Percentiles rank a stretch among this genome's conserved stretches.
Conservation (phyloP, 2,113 vertebrate genomes). For the Hemiscyllium ocellatum region DNA sequence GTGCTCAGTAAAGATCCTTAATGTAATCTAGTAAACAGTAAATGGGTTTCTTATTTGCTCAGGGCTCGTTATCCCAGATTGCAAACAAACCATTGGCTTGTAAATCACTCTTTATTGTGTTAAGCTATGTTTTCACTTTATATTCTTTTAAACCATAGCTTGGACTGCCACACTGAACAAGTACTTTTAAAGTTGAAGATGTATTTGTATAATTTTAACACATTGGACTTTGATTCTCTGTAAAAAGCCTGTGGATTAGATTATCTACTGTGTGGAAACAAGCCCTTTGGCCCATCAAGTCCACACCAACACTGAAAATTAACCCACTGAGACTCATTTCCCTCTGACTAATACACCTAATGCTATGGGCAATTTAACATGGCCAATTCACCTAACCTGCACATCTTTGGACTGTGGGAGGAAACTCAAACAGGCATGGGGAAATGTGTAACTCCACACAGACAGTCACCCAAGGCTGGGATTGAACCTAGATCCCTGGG, state of each 20-base stretch:
- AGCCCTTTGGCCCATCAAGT: too few species aligned
- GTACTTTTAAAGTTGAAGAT: not conserved
- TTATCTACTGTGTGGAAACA: too few species aligned
- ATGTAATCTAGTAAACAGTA: not conserved
- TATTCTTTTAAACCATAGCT: not conserved
- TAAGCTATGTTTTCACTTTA: not conserved
- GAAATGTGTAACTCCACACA: too few species aligned
- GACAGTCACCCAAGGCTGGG: too few species aligned
- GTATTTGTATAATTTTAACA: not conserved
- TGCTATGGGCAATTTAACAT: too few species aligned
- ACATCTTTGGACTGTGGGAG: too few species aligned
- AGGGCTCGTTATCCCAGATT: not conserved
- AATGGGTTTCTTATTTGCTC: not conserved
- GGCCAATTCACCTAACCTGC: too few species aligned
- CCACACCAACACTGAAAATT: too few species aligned
- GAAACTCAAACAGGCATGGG: too few species aligned
- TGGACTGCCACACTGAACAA: not conserved
- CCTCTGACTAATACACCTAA: too few species aligned
- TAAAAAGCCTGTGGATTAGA: not conserved
- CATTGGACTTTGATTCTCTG: not conserved
- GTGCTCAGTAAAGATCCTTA: not conserved
- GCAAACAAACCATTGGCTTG: not conserved
- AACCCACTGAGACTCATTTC: too few species aligned
- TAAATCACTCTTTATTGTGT: not conserved
- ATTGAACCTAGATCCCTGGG: too few species aligned